Conservation (phyloP, 2,113 vertebrate genomes). For the Pyrgilauda ruficollis region DNA sequence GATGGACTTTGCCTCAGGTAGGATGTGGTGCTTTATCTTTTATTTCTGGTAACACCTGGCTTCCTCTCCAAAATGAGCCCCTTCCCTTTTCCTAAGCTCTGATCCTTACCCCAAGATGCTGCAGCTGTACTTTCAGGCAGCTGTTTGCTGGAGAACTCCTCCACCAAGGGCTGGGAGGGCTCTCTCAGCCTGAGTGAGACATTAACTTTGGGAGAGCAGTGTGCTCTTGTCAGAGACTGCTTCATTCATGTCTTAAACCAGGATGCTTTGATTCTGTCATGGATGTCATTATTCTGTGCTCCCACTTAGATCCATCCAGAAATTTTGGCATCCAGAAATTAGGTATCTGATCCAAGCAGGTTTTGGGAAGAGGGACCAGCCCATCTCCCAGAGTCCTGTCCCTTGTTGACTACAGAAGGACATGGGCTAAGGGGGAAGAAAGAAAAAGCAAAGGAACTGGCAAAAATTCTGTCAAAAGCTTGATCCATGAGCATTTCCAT, state of each 20-base stretch:
- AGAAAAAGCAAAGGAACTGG: not conserved
- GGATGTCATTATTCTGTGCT: not conserved
- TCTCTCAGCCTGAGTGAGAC: not conserved
- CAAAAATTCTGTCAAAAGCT: not conserved
- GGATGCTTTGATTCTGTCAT: no score
- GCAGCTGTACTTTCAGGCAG: not conserved
- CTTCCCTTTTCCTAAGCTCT: rapidly evolving
- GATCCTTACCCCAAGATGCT: not conserved
- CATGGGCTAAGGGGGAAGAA: not conserved
- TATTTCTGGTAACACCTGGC: not conserved
- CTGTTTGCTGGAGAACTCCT: not conserved
- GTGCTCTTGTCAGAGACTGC: rapidly evolving
- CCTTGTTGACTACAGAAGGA: not conserved
- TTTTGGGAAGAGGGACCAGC: not conserved
- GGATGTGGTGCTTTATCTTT: not conserved
- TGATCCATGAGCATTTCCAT: not conserved
- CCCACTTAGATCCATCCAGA: not conserved
- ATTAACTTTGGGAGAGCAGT: not conserved
- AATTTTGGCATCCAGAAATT: not conserved
- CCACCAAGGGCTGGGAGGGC: not conserved
- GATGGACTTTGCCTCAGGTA: not conserved
- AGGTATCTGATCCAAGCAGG: not conserved
- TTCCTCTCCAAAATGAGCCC: not conserved
- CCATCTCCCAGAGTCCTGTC: not conserved
- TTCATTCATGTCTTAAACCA: not conserved